Conservation (phyloP, 2,797 vertebrate species). For the Leptoclinus maculatus region DNA sequence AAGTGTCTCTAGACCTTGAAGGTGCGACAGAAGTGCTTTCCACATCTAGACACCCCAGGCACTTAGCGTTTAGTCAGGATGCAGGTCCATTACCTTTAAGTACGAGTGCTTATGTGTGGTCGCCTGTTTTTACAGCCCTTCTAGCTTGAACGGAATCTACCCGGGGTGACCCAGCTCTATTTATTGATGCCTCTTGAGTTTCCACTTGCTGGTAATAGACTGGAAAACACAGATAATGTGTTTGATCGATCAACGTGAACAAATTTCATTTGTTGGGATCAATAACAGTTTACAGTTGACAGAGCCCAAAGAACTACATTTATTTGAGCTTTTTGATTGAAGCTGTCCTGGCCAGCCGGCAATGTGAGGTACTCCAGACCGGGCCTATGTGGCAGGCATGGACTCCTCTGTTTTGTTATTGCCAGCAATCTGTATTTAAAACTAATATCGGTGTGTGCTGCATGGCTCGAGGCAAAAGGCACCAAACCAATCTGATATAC, state of each 20-base stretch:
- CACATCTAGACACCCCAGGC: constrained; percentile 74
- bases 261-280: constrained; percentile 99
- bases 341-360: constrained; percentile 86
- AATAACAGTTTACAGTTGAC: constrained; percentile 99
- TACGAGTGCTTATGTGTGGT: constrained; percentile 83
- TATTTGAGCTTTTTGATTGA: constrained; percentile 95
- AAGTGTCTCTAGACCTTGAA: constrained; percentile 79
- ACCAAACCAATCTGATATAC: constrained; percentile 87
- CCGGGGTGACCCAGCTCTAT: constrained; percentile 86
- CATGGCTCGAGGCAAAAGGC: constrained; percentile 88
- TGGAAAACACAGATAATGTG: constrained; percentile 97
- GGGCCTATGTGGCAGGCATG: constrained; percentile 83
- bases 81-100: constrained; percentile 87
- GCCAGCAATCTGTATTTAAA: constrained; percentile 95
- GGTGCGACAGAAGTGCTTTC: constrained; percentile 75
- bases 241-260: constrained; percentile 99
- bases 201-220: constrained; percentile 97
- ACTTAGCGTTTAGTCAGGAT: constrained; percentile 79
- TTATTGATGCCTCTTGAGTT: constrained; percentile 92
- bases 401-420: constrained; percentile 84
- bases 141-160: constrained; percentile 82
- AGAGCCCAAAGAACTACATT: constrained; percentile 93
- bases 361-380: constrained; percentile 82
- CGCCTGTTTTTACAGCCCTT: constrained; percentile 74
- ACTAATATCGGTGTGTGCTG: constrained; percentile 85